Conservation (phyloP, 2,113 vertebrate species). For the Antigone vipio region DNA sequence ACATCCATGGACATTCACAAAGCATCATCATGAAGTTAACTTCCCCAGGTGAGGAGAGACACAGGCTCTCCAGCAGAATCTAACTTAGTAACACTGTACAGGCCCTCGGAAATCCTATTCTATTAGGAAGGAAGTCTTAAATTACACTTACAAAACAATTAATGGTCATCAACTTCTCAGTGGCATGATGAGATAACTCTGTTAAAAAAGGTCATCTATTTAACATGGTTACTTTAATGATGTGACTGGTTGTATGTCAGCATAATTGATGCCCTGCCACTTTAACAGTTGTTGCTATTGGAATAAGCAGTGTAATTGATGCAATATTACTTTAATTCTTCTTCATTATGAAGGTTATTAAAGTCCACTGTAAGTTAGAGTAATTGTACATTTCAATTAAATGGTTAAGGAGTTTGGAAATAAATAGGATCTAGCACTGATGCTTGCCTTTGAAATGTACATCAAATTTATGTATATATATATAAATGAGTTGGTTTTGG, state of each 20-base stretch:
- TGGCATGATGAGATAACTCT: background rate
- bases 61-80: background rate
- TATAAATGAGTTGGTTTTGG: background rate
- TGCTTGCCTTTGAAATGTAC: background rate
- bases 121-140: background rate
- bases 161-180: background rate
- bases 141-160: background rate
- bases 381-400: background rate
- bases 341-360: constrained; percentile 11
- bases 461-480: background rate
- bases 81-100: background rate
- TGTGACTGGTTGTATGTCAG: background rate
- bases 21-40: background rate
- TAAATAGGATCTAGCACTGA: background rate
- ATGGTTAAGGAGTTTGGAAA: background rate
- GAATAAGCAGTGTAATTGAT: background rate
- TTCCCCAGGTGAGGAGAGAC: background rate
- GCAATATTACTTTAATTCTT: constrained; percentile 24
- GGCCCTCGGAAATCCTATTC: background rate
- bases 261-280: background rate
- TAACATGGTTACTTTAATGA: background rate
- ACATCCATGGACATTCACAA: background rate
- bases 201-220: background rate
- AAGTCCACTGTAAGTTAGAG: background rate
- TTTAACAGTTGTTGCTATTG: background rate